A percentile compares a stretch with the other conserved stretches of the same genome.
phyloP scores from a whole-genome alignment of 37 sponge, comb jelly and placozoan species.

The Ianthella basta region DNA sequence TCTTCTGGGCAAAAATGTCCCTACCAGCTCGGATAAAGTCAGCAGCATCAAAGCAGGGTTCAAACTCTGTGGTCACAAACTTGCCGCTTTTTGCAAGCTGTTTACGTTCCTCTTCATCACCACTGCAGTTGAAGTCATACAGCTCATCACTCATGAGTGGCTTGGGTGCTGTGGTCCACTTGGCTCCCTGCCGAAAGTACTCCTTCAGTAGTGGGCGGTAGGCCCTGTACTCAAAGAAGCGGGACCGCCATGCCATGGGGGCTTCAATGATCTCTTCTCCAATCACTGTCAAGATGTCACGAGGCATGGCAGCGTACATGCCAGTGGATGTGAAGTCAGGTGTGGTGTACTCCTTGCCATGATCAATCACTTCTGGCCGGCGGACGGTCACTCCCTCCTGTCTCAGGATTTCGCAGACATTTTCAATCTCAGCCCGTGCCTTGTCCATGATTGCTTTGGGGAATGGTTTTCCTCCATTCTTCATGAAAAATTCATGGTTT shows the following conservation, averaged over 20 bases:
- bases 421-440: too few relatives aligned
- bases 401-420: too few relatives aligned
- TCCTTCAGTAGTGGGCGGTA: constrained; percentile 75
- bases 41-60: constrained; percentile 83
- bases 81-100: constrained; percentile 31
- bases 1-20: constrained; percentile 78
- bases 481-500: too few relatives aligned
- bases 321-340: constrained; percentile 21
- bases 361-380: too few relatives aligned
- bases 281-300: constrained; percentile 69
- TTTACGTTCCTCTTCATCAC: constrained; percentile 18
- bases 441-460: too few relatives aligned
- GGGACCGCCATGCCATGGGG: constrained; percentile 83
- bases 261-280: constrained; percentile 87
- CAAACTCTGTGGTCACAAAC: constrained; percentile 81
- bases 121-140: constrained; percentile 56
- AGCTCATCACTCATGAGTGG: constrained; percentile 66
- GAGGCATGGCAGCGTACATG: constrained; percentile 22
- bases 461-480: too few relatives aligned
- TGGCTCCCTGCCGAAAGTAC: constrained; percentile 68
- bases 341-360: constrained; percentile 11
- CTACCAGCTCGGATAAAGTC: constrained; percentile 77
- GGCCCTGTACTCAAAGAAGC: constrained; percentile 78
- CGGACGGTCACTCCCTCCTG: too few relatives aligned
- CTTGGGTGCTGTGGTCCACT: constrained; percentile 75